phyloP scores from a whole-genome alignment of 1,140 invertebrate species.

The Pseudomyrmex concolor region DNA sequence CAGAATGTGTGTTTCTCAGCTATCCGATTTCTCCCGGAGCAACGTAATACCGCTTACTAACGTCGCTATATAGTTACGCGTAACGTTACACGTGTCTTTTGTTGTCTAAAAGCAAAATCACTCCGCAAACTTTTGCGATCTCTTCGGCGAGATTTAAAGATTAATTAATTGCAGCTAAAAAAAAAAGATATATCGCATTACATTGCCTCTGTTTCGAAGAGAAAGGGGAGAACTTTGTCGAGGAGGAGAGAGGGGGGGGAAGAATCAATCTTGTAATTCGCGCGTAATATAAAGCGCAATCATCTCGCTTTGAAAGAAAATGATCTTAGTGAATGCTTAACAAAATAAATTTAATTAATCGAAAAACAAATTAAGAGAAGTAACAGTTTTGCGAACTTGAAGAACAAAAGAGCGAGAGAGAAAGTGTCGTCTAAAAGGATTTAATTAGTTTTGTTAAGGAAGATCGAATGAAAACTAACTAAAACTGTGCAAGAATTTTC shows the following conservation, averaged over 20 bases:
- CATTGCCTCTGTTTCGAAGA: not conserved
- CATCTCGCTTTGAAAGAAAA: too few relatives aligned
- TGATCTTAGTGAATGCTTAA: too few relatives aligned
- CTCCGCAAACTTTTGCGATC: slow-evolving; percentile 5
- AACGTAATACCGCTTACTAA: slow-evolving; percentile 64
- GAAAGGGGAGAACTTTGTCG: not conserved
- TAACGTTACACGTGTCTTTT: slow-evolving; percentile 62
- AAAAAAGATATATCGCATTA: not conserved
- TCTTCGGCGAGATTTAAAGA: not conserved
- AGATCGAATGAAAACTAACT: not conserved
- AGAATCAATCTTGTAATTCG: too few relatives aligned
- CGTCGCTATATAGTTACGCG: slow-evolving; percentile 53
- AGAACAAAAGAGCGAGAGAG: too few relatives aligned
- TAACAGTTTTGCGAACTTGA: too few relatives aligned
- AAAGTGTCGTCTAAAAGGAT: not conserved
- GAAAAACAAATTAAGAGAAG: too few relatives aligned
- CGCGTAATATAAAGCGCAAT: too few relatives aligned
- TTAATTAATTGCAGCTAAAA: not conserved
- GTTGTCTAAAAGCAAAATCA: slow-evolving; percentile 22
- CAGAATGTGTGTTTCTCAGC: slow-evolving; percentile 51
- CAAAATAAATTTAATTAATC: too few relatives aligned
- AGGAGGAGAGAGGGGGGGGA: too few relatives aligned
- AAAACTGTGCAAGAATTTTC: not conserved
- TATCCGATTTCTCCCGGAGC: slow-evolving; percentile 58
- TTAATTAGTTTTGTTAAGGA: slow-evolving; percentile 15